phyloP scores from a whole-genome alignment of 2,888 invertebrate species.

The Timandra comae region DNA sequence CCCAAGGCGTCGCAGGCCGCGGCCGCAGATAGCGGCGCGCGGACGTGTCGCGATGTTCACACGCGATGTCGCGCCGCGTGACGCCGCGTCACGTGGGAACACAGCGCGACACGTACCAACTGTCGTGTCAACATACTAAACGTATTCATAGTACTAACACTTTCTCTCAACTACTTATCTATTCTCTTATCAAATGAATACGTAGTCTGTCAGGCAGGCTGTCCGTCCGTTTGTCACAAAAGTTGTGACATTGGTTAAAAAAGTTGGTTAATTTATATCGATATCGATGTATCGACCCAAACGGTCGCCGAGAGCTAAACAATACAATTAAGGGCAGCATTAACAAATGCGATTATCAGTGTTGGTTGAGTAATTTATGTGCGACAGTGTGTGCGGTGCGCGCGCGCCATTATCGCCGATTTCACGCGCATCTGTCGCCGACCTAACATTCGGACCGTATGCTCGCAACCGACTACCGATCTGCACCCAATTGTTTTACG shows the following conservation, averaged over 20 bases:
- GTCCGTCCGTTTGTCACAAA: too few species aligned
- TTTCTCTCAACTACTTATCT: too few species aligned
- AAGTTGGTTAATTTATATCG: too few species aligned
- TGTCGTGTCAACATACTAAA: too few species aligned
- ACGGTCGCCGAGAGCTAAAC: too few species aligned
- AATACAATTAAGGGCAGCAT: neutral
- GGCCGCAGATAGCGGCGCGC: neutral
- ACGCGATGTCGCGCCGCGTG: neutral
- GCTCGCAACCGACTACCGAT: too few species aligned
- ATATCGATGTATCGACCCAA: too few species aligned
- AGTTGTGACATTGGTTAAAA: too few species aligned
- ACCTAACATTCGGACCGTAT: conserved; percentile 1
- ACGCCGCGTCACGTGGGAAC: neutral
- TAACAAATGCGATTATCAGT: neutral
- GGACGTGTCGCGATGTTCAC: neutral
- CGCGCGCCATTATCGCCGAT: conserved; percentile 26
- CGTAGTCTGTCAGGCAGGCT: too few species aligned
- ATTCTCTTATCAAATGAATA: too few species aligned
- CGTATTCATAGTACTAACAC: too few species aligned
- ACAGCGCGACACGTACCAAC: neutral
- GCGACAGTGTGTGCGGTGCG: conserved; percentile 6
- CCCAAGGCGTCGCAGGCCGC: neutral
- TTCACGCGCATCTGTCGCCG: conserved; percentile 41
- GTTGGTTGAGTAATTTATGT: neutral
- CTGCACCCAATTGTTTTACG: too few species aligned